Evolutionary conservation across 2,888 invertebrate species (phyloP).

Genomic region (Ptilodon capucinus): DNA sequence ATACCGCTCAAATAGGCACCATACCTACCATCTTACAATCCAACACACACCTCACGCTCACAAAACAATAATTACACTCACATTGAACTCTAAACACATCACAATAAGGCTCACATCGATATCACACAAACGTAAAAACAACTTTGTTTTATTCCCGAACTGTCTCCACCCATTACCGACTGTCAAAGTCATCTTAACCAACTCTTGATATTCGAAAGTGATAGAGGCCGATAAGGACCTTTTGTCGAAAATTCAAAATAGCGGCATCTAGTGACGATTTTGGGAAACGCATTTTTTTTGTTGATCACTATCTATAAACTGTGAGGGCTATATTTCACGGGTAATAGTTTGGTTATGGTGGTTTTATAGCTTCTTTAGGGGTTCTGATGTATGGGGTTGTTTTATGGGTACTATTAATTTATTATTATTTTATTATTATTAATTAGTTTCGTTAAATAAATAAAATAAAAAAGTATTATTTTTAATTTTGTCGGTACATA

Average conservation of each 20-base stretch:
- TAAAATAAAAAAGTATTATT: no score
- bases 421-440: no score
- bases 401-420: background rate
- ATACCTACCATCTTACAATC: slow-evolving; percentile 19
- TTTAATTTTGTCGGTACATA: no score
- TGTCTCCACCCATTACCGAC: slow-evolving; percentile 53
- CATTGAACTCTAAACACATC: slow-evolving; percentile 25
- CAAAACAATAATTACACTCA: slow-evolving; percentile 6
- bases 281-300: background rate
- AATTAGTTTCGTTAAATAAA: no score
- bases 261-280: background rate
- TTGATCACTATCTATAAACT: background rate
- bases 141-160: slow-evolving; percentile 47
- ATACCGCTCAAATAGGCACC: slow-evolving; percentile 9
- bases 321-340: background rate
- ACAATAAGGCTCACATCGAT: slow-evolving; percentile 10
- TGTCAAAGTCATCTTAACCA: slow-evolving; percentile 51
- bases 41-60: slow-evolving; percentile 6
- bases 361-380: background rate
- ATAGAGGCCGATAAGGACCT: slow-evolving; percentile 32
- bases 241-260: slow-evolving; percentile 20
- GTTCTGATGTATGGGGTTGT: background rate
- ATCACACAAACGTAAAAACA: slow-evolving; percentile 12
- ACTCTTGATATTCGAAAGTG: slow-evolving; percentile 41
- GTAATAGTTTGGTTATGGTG: background rate